Percentiles rank a stretch among this genome's conserved stretches.
Conservation (phyloP, 1,140 invertebrate species). For the Bombus terrestris region DNA sequence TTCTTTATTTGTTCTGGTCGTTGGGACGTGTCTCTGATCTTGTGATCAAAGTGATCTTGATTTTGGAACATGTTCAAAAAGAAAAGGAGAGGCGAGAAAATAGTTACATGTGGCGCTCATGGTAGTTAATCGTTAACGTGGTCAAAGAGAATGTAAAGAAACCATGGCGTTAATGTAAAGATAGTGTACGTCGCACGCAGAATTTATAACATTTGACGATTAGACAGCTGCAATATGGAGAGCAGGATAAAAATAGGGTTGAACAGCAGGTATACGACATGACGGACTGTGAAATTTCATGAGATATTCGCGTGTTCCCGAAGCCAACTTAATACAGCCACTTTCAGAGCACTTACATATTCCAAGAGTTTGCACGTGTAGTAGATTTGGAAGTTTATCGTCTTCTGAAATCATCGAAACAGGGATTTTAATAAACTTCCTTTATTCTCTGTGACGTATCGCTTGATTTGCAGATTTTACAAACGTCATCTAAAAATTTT, state of each 20-base stretch:
- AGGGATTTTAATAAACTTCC: neutral
- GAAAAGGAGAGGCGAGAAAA: neutral
- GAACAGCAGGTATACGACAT: constrained; percentile 8
- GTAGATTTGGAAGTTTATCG: neutral
- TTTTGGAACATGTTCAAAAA: neutral
- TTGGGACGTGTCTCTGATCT: neutral
- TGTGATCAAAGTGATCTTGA: neutral
- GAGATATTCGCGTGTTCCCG: constrained; percentile 33
- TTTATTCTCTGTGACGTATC: neutral
- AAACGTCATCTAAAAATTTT: neutral
- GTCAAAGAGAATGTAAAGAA: constrained; percentile 15
- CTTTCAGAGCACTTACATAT: neutral
- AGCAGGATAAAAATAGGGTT: constrained; percentile 56
- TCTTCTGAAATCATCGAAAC: neutral
- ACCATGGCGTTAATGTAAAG: neutral
- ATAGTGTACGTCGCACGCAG: neutral
- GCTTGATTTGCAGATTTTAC: too few relatives aligned
- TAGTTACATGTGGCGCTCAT: neutral
- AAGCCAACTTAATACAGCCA: neutral
- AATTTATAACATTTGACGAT: constrained; percentile 57
- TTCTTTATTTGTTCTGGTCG: neutral
- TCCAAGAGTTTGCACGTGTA: too few relatives aligned
- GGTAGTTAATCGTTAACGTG: constrained; percentile 8
- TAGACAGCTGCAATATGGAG: constrained; percentile 56
- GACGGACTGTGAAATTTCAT: neutral